These are phyloP conservation scores for Limnephilus rhombicus DNA, from an alignment of 2,888 invertebrate genomes.

Conservation along the genomic window DNA sequence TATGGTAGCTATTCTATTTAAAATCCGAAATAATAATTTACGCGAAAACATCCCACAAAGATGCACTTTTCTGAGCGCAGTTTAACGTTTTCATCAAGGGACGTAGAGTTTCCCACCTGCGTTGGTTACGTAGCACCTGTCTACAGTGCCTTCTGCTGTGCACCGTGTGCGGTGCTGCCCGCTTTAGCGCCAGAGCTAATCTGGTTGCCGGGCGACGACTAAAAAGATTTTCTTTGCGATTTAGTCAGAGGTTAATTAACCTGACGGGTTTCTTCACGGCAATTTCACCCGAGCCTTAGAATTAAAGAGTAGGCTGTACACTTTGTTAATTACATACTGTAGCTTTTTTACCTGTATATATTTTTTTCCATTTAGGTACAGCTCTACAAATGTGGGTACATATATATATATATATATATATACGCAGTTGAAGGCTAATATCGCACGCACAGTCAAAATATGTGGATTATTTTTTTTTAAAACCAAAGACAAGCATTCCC, in stretches of 20 bases:
- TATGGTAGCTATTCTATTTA: not conserved
- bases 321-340: not conserved
- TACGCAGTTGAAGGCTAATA: too few species aligned
- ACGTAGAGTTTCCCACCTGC: not conserved
- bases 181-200: not conserved
- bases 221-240: not conserved
- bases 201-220: slow-evolving; percentile 21
- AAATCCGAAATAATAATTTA: not conserved
- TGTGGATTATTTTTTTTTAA: too few species aligned
- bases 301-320: not conserved
- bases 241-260: slow-evolving; percentile 4
- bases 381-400: too few species aligned
- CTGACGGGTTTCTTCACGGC: not conserved
- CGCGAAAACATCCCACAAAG: not conserved
- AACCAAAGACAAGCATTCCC: too few species aligned
- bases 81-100: not conserved
- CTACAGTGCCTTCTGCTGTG: not conserved
- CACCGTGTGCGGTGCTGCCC: not conserved
- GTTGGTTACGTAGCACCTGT: not conserved
- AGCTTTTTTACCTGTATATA: not conserved
- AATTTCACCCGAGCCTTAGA: not conserved
- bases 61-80: not conserved
- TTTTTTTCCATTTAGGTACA: too few species aligned
- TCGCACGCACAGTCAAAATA: too few species aligned
- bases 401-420: rapidly evolving